Percentiles rank a stretch among this genome's conserved stretches.
Evolutionary conservation across 2,888 invertebrate species (phyloP).

Genomic region (Eueremaeus valkanovi): DNA sequence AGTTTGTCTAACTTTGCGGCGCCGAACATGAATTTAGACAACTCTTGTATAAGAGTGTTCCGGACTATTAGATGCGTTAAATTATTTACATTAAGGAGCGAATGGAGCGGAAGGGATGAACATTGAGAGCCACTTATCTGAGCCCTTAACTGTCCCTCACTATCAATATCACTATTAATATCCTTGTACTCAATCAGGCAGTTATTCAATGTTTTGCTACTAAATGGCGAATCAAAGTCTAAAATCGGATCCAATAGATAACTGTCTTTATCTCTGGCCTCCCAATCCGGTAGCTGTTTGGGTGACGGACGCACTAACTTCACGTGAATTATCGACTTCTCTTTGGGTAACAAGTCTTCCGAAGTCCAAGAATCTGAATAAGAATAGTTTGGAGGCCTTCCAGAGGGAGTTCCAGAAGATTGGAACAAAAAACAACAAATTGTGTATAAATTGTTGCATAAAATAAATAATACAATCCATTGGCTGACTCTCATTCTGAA

Average conservation of each 20-base stretch:
- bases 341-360: conserved; percentile 38
- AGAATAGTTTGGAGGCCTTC: not conserved
- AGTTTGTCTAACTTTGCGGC: conserved; percentile 20
- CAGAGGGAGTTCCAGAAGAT: not conserved
- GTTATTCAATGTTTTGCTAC: conserved; percentile 19
- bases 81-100: conserved; percentile 4
- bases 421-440: not conserved
- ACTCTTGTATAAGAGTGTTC: not conserved
- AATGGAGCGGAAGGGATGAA: not conserved
- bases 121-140: conserved; percentile 19
- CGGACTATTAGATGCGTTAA: conserved; percentile 38
- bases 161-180: conserved; percentile 7
- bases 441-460: not conserved
- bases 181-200: conserved; percentile 38
- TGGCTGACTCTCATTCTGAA: not conserved
- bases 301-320: conserved; percentile 37
- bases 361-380: conserved; percentile 31
- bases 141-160: not conserved
- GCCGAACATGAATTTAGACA: conserved; percentile 37
- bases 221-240: conserved; percentile 41
- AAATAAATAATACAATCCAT: conserved; percentile 7
- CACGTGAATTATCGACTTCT: conserved; percentile 37
- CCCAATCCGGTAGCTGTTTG: conserved; percentile 20
- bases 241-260: conserved; percentile 38
- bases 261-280: conserved; percentile 26